A percentile compares a stretch with the other conserved stretches of the same genome.
These are phyloP conservation scores for Helicolenus hilgendorfi DNA, from an alignment of 2,797 vertebrate genomes.

Conservation along the genomic window DNA sequence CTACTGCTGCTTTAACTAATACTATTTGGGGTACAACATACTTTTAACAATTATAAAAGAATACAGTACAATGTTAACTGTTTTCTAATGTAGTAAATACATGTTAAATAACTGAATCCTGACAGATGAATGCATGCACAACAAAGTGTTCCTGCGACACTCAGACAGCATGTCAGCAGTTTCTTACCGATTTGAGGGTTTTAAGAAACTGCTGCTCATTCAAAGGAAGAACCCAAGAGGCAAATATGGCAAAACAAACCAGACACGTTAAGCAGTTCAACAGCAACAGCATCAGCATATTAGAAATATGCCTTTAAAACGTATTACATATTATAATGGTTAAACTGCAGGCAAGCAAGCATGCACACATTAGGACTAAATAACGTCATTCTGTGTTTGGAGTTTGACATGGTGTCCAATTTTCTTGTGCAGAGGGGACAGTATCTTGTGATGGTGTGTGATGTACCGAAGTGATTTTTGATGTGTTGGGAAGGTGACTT, in stretches of 20 bases:
- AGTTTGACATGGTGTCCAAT: background rate
- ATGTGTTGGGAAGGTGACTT: background rate
- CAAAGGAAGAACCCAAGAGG: slow-evolving; percentile 81
- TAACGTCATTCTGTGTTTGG: background rate
- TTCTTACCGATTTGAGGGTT: slow-evolving; percentile 88
- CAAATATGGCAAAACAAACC: slow-evolving; percentile 85
- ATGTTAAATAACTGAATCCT: background rate
- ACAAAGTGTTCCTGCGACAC: slow-evolving; percentile 11
- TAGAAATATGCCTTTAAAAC: slow-evolving; percentile 41
- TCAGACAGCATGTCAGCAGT: slow-evolving; percentile 30
- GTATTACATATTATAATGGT: background rate
- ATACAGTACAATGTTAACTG: background rate
- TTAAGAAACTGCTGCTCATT: slow-evolving; percentile 91
- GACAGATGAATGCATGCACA: slow-evolving; percentile 20
- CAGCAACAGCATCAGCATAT: slow-evolving; percentile 45
- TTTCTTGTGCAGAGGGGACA: background rate
- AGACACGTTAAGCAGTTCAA: slow-evolving; percentile 78
- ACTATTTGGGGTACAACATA: background rate
- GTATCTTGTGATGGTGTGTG: background rate
- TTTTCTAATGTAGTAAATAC: background rate
- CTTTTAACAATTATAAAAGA: no score
- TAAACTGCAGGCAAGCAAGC: slow-evolving; percentile 1
- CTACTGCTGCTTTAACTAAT: background rate
- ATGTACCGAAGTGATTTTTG: background rate
- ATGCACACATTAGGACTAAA: background rate